Conservation (phyloP, 2,113 vertebrate species). For the Nothocercus julius region DNA sequence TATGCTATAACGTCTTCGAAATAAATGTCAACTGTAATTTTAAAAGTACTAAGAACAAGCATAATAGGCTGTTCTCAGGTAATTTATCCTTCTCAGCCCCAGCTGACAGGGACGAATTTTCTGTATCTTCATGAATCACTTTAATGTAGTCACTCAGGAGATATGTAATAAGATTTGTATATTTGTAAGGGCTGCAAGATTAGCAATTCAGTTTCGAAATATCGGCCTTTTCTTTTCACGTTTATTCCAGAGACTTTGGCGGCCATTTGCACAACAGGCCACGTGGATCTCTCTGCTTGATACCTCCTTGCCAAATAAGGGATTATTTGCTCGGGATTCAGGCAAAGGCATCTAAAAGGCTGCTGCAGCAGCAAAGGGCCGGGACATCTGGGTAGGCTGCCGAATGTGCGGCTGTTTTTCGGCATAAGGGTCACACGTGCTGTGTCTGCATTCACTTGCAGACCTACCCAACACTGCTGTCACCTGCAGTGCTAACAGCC, state of each 20-base stretch:
- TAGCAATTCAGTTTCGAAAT: slow-evolving; percentile 53
- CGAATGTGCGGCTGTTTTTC: not conserved
- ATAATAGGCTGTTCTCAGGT: slow-evolving; percentile 16
- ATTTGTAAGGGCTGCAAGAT: slow-evolving; percentile 56
- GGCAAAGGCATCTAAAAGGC: not conserved
- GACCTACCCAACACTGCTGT: not conserved
- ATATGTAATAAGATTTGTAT: slow-evolving; percentile 36
- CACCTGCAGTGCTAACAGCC: no score
- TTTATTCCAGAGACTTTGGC: slow-evolving; percentile 37
- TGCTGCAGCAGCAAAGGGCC: not conserved
- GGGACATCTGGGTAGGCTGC: not conserved
- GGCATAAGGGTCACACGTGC: not conserved
- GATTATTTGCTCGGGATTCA: not conserved
- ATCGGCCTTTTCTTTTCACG: slow-evolving; percentile 52
- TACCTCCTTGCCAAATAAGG: not conserved
- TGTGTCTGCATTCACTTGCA: not conserved
- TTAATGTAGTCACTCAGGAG: slow-evolving; percentile 55
- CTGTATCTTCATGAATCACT: slow-evolving; percentile 68
- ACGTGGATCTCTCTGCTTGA: not conserved
- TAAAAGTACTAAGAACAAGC: slow-evolving; percentile 57
- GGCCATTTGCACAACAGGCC: not conserved
- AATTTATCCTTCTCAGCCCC: slow-evolving; percentile 59
- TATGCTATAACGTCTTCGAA: slow-evolving; percentile 62
- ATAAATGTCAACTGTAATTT: slow-evolving; percentile 72
- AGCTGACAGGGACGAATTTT: slow-evolving; percentile 64